These are phyloP conservation scores for Tenualosa thibaudeaui DNA, from an alignment of 2,797 vertebrate species.

Conservation along the genomic window DNA sequence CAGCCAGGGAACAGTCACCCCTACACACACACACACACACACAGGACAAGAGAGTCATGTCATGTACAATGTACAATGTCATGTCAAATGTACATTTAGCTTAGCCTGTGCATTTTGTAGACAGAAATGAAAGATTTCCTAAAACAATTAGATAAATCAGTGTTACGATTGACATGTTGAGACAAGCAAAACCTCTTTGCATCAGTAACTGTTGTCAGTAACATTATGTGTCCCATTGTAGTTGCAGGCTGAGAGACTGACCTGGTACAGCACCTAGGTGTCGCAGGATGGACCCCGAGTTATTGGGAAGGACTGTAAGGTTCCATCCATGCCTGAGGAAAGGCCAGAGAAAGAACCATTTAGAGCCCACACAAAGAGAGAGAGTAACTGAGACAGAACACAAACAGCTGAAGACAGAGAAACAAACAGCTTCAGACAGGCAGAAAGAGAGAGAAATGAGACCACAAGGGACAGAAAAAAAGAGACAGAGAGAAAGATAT, in stretches of 20 bases:
- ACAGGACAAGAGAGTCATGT: background rate
- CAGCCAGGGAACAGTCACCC: constrained; percentile 99
- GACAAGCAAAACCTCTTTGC: background rate
- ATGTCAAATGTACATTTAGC: too few relatives aligned
- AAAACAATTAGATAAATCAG: too few relatives aligned
- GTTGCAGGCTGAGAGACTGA: constrained; percentile 63
- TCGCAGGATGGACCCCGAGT: constrained; percentile 98
- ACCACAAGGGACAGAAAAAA: background rate
- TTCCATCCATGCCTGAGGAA: constrained; percentile 95
- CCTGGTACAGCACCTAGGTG: constrained; percentile 99
- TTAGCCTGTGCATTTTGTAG: background rate
- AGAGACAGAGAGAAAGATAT: background rate
- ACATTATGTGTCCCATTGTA: too few relatives aligned
- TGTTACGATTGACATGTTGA: too few relatives aligned
- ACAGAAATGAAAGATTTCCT: too few relatives aligned
- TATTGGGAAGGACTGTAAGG: constrained; percentile 98
- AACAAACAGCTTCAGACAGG: too few relatives aligned
- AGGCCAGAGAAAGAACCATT: background rate
- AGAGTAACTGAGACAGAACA: too few relatives aligned
- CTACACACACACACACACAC: constrained; percentile 62
- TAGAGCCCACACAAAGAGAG: background rate
- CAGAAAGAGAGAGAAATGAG: background rate
- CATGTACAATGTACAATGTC: too few relatives aligned
- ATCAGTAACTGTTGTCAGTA: background rate
- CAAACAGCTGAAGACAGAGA: background rate